phyloP scores from a whole-genome alignment of 1,140 invertebrate genomes.

The Drosophila nigrodunni region DNA sequence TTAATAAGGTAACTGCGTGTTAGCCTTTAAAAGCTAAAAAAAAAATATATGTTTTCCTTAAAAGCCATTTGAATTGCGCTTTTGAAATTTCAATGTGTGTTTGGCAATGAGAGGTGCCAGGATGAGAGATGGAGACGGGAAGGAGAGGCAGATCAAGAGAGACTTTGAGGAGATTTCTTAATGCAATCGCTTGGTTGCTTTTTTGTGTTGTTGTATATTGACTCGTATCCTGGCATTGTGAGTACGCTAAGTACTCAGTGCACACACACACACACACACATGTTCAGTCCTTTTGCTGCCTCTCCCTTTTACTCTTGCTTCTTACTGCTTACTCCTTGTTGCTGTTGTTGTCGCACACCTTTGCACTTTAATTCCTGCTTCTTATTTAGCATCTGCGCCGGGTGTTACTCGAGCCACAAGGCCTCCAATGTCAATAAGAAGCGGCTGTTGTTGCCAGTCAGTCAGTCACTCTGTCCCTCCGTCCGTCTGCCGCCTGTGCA shows the following conservation, averaged over 20 bases:
- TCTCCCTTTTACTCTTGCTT: neutral
- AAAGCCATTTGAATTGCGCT: slow-evolving; percentile 6
- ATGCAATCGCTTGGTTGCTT: slow-evolving; percentile 3
- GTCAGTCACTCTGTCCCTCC: slow-evolving; percentile 1
- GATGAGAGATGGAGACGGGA: too few relatives aligned
- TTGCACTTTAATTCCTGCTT: slow-evolving; percentile 75
- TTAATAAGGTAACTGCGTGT: neutral
- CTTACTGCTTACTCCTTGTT: slow-evolving; percentile 10
- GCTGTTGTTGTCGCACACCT: slow-evolving; percentile 33
- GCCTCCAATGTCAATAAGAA: slow-evolving; percentile 65
- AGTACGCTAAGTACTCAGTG: slow-evolving; percentile 19
- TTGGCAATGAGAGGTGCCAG: neutral
- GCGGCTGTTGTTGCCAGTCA: slow-evolving; percentile 52
- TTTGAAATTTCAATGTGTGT: neutral
- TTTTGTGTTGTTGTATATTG: slow-evolving; percentile 15
- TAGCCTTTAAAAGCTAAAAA: neutral
- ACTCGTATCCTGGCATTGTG: slow-evolving; percentile 35
- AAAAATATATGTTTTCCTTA: too few relatives aligned
- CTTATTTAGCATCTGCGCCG: slow-evolving; percentile 81
- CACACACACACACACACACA: slow-evolving; percentile 1
- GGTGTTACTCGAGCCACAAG: slow-evolving; percentile 65
- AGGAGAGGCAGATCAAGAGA: too few relatives aligned
- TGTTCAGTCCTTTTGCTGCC: neutral
- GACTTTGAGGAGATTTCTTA: slow-evolving; percentile 5
- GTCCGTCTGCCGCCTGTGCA: slow-evolving; percentile 52